Conservation (phyloP, 2,113 vertebrate genomes). For the Archocentrus centrarchus region DNA sequence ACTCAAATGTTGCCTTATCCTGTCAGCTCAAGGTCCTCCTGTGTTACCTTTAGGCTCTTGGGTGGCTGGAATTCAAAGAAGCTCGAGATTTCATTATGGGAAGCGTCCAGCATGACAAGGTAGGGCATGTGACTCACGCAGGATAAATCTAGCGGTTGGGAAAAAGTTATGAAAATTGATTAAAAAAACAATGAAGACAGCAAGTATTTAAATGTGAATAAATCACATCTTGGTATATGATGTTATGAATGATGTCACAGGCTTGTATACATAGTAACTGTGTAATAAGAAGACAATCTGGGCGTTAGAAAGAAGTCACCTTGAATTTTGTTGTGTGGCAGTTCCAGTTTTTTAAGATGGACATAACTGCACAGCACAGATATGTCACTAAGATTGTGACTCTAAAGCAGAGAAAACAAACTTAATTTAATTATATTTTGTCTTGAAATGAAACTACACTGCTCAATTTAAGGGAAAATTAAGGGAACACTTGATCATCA, state of each 20-base stretch:
- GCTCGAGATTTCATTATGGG: conserved; percentile 85
- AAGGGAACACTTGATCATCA: not conserved
- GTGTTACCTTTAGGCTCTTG: conserved; percentile 88
- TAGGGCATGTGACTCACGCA: conserved; percentile 91
- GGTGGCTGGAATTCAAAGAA: conserved; percentile 89
- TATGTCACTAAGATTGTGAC: conserved; percentile 80
- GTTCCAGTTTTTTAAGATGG: conserved; percentile 90
- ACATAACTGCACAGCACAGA: conserved; percentile 84
- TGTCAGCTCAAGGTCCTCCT: conserved; percentile 74
- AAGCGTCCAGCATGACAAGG: conserved; percentile 86
- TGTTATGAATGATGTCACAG: not conserved
- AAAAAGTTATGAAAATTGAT: conserved; percentile 8
- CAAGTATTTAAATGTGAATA: not conserved
- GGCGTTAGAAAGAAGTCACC: conserved; percentile 73
- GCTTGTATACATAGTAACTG: not conserved
- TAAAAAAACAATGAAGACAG: conserved; percentile 3
- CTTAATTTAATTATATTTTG: not conserved
- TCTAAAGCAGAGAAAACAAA: conserved; percentile 73
- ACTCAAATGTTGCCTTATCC: conserved; percentile 63
- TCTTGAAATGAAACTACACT: not conserved
- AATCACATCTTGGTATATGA: not conserved
- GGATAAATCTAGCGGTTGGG: conserved; percentile 86
- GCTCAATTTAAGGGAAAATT: not conserved
- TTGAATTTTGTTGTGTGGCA: conserved; percentile 90
- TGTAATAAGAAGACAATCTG: not conserved